Conservation (phyloP, 1,140 invertebrate species). For the Drosophila serrata region DNA sequence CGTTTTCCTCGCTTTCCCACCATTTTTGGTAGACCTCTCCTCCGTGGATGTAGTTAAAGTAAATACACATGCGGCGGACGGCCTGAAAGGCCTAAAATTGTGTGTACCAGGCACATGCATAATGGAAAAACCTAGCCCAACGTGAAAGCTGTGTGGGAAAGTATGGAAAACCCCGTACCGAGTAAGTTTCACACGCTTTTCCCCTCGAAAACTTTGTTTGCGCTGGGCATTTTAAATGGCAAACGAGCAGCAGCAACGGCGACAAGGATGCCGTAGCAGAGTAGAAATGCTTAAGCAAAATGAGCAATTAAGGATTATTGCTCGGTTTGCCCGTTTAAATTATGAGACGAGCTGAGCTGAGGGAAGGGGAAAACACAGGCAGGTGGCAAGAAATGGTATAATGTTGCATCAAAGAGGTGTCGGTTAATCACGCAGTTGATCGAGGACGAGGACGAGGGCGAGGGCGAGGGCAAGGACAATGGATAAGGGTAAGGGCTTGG, state of each 20-base stretch:
- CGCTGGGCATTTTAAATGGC: slow-evolving; percentile 78
- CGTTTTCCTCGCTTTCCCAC: not conserved
- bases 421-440: slow-evolving; percentile 31
- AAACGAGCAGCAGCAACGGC: not conserved
- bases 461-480: not conserved
- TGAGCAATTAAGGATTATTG: slow-evolving; percentile 84
- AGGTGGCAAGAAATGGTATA: slow-evolving; percentile 25
- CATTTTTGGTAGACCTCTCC: slow-evolving; percentile 2
- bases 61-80: slow-evolving; percentile 61
- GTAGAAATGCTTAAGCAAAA: slow-evolving; percentile 75
- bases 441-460: not conserved
- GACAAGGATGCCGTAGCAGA: slow-evolving; percentile 17
- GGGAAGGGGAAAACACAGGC: slow-evolving; percentile 27
- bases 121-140: slow-evolving; percentile 63
- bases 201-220: slow-evolving; percentile 69
- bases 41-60: slow-evolving; percentile 42
- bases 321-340: slow-evolving; percentile 76
- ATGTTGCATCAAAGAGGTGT: slow-evolving; percentile 33
- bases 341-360: slow-evolving; percentile 53
- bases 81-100: slow-evolving; percentile 77
- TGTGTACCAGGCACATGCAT: slow-evolving; percentile 62
- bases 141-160: slow-evolving; percentile 27
- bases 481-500: too few relatives aligned
- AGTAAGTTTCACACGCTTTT: slow-evolving; percentile 69
- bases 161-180: slow-evolving; percentile 18